Evolutionary conservation across 1,140 invertebrate genomes (phyloP).

Genomic region (Drosophila persimilis): DNA sequence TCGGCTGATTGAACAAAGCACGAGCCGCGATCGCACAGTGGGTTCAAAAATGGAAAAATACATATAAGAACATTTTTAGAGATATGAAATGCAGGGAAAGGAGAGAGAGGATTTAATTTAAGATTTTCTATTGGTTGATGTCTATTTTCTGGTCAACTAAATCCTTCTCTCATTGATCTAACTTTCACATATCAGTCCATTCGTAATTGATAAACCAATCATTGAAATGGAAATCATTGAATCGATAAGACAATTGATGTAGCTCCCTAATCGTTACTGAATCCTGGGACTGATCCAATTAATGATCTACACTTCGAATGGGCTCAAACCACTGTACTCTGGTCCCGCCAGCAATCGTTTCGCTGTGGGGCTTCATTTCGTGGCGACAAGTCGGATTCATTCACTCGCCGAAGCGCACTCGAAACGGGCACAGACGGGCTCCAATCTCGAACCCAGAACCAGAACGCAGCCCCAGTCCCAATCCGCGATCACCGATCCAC

Average conservation of each 20-base stretch:
- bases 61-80: no score
- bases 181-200: no score
- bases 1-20: slow-evolving; percentile 30
- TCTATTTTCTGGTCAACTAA: no score
- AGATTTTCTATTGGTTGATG: no score
- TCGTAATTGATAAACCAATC: no score
- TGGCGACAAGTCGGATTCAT: slow-evolving; percentile 18
- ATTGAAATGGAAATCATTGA: no score
- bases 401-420: slow-evolving; percentile 26
- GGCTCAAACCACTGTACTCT: slow-evolving; percentile 15
- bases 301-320: background rate
- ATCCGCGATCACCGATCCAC: background rate
- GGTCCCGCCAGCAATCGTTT: background rate
- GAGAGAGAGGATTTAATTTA: no score
- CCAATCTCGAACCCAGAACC: slow-evolving; percentile 1
- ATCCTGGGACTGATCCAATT: background rate
- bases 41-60: background rate
- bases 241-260: no score
- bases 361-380: slow-evolving; percentile 6
- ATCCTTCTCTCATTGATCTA: no score
- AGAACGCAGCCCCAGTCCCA: background rate
- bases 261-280: no score
- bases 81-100: no score
- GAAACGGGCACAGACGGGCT: slow-evolving; percentile 21
- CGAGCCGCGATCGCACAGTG: slow-evolving; percentile 36